phyloP scores from a whole-genome alignment of 2,888 invertebrate genomes.

The Polyommatus icarus region DNA sequence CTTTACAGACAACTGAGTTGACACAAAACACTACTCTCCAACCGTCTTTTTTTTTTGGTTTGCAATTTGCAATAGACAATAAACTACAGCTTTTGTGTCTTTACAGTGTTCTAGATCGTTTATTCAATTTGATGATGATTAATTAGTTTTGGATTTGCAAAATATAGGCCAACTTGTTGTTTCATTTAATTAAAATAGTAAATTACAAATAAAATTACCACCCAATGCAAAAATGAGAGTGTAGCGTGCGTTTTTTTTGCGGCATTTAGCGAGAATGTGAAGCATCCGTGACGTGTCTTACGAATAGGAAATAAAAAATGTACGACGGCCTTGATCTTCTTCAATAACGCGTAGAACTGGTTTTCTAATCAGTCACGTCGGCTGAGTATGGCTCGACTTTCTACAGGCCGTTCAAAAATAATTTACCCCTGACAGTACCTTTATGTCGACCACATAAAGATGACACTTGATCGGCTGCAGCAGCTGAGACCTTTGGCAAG shows the following conservation, averaged over 20 bases:
- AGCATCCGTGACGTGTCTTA: constrained; percentile 13
- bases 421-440: background rate
- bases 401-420: background rate
- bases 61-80: too few relatives aligned
- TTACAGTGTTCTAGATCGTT: too few relatives aligned
- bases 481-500: constrained; percentile 11
- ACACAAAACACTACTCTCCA: too few relatives aligned
- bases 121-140: too few relatives aligned
- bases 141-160: too few relatives aligned
- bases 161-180: too few relatives aligned
- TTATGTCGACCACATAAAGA: background rate
- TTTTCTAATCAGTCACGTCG: constrained; percentile 19
- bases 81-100: too few relatives aligned
- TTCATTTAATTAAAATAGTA: background rate
- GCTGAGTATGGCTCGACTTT: background rate
- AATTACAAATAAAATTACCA: background rate
- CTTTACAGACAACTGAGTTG: too few relatives aligned
- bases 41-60: too few relatives aligned
- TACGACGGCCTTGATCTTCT: constrained; percentile 28
- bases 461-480: background rate
- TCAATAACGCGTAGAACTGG: constrained; percentile 24
- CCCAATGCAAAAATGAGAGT: constrained; percentile 25
- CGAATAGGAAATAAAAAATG: constrained; percentile 25
- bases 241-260: background rate
- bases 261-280: constrained; percentile 1